Base-by-base conservation (phyloP, 2,113 vertebrate genomes). In the Nyctereutes procyonoides region DNA sequence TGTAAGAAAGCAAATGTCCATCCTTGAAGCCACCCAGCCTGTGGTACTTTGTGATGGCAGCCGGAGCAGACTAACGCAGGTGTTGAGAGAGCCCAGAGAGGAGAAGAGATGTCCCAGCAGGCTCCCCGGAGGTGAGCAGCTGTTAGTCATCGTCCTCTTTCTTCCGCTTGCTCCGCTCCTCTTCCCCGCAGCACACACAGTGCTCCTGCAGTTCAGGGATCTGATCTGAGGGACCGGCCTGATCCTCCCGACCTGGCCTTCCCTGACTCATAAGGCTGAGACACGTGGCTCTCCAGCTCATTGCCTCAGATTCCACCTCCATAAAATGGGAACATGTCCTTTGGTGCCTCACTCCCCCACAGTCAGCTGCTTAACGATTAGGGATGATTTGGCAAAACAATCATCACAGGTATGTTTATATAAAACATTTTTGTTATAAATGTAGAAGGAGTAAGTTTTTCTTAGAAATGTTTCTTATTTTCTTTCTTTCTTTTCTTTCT, bases 261-360 rank as follows among this genome's bases (percentile, higher is more conserved):
- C 35, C n/a, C 15, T 87, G 83, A 63, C 58, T 74, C 35, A 48
- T 48, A 28, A 55, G 35, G 26, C 60, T 10, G 77, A 96, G 69
- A 48, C 26, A 65, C 9, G 8, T 8, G 43, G 20, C n/a, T 76
- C 80, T 32, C 65, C 20, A 56, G n/a, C 24, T 56, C 48, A 16
- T 8, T 43, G 80, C 65, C 55, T 86, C 76, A 65, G 67, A 90
- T 79, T 95, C 93, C 2, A 0, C 82, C 67, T 62, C 58, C 60
- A 88, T 32, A 51, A 93, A 93, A 62, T 67, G 95, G 58, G 12
- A 94, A 43, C 28, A 58, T 67, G 26, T 32, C 51, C 26, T 89
- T 77, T 26, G 84, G 74, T 43, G 51, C 26, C 17, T 80, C 28
- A 58, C 51, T 76, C 60, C 35, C 83, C 71, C 73, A 55, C 28